Conservation (phyloP, 2,113 vertebrate genomes). For the Phrynocephalus versicolor region DNA sequence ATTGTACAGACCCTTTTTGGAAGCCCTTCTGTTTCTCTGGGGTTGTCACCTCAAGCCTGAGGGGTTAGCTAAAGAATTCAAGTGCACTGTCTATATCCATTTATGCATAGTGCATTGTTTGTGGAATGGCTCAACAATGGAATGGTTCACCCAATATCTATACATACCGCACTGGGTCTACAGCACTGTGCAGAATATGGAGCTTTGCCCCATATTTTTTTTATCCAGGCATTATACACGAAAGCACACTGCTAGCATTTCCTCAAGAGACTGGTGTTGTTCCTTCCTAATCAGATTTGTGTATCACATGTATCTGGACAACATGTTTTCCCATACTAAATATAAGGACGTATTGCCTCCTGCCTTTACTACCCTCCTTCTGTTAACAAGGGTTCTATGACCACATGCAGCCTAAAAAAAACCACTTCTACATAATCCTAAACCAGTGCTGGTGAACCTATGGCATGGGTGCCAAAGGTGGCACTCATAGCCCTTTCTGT, state of each 20-base stretch:
- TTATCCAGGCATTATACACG: neutral
- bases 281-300: neutral
- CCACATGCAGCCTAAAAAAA: neutral
- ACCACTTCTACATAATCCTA: too few relatives aligned
- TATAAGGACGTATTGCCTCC: neutral
- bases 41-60: conserved; percentile 46
- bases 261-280: neutral
- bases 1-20: conserved; percentile 13
- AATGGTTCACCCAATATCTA: neutral
- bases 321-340: neutral
- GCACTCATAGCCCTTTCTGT: too few relatives aligned
- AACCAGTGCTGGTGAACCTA: too few relatives aligned
- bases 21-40: conserved; percentile 26
- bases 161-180: neutral
- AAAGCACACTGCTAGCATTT: neutral
- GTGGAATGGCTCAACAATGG: neutral
- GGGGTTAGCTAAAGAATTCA: conserved; percentile 35
- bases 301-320: neutral
- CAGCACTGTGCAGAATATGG: neutral
- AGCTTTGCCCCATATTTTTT: neutral
- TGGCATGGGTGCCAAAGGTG: too few relatives aligned
- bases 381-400: neutral
- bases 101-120: conserved; percentile 30
- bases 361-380: neutral
- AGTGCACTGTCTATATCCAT: conserved; percentile 35